Conservation (phyloP, 2,113 vertebrate genomes). For the Dryoscopus gambensis region DNA sequence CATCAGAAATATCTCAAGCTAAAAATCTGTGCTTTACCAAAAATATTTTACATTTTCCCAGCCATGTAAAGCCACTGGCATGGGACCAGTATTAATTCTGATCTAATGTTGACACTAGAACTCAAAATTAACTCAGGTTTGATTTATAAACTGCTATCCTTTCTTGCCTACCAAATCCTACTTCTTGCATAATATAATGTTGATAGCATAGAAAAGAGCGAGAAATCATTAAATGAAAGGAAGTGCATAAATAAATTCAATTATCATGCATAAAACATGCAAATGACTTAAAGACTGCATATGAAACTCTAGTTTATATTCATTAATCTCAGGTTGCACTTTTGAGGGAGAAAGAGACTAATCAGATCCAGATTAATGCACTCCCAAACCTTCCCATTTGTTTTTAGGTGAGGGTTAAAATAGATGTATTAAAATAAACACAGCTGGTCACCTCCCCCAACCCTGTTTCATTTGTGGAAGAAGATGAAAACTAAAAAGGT, state of each 20-base stretch:
- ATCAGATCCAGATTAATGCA: conserved; percentile 76
- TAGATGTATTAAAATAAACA: conserved; percentile 70
- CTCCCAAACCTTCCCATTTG: conserved; percentile 75
- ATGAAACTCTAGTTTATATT: conserved; percentile 76
- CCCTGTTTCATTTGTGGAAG: neutral
- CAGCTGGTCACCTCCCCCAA: conserved; percentile 54
- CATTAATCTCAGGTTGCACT: conserved; percentile 77
- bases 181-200: conserved; percentile 51
- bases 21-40: neutral
- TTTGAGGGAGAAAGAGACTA: conserved; percentile 72
- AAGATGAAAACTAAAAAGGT: neutral
- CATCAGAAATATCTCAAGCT: conserved; percentile 23
- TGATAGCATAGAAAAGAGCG: conserved; percentile 66
- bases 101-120: neutral
- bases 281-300: conserved; percentile 77
- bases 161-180: conserved; percentile 46
- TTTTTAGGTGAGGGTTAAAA: conserved; percentile 70
- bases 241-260: conserved; percentile 79
- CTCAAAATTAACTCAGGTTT: conserved; percentile 8
- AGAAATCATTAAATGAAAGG: conserved; percentile 77
- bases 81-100: conserved; percentile 9
- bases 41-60: neutral
- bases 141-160: neutral
- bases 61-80: neutral
- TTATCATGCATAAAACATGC: conserved; percentile 81